Base-by-base conservation (phyloP, 2,888 invertebrate genomes). In the Eupithecia abbreviata region DNA sequence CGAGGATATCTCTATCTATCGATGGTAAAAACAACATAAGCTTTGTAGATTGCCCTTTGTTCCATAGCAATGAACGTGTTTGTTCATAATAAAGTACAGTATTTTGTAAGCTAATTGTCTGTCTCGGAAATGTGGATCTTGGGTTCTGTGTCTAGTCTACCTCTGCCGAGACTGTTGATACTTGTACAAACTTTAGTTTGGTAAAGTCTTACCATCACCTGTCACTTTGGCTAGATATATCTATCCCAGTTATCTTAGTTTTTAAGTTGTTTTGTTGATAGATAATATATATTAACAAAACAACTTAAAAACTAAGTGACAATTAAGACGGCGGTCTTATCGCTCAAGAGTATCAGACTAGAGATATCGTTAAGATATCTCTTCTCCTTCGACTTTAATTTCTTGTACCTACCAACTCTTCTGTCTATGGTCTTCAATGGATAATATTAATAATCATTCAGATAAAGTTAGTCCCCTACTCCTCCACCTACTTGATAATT, bases 11-110 rank as follows among this genome's bases (percentile, higher is more conserved):
- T 30, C 30, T 30, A 30, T 30, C 30, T 30, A 80, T 82, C 80
- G 78, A 72, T 79, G 76, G 76, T 81, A 80, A 67, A n/a, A 71
- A 15, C 2, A 15, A n/a, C 79, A 74, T 72, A 9, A 73, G 75
- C 67, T 76, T 77, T 82, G 79, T 80, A 81, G 86, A 89, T 86
- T 80, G 83, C 80, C 85, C 86, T 89, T 90, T 90, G 90, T 89
- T 84, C 71, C 67, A 42, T 77, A 80, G 90, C 90, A 90, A 90
- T 89, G 83, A 84, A 75, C 30, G 79, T 78, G 77, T 79, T 70
- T 78, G 77, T 79, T 70, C 70, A 62, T 45, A 43, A 72, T 62
- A 73, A 72, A 15, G 10, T 58, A 18, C 18, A 18, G n/a, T 18
- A 18, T 58, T 18, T n/a, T 18, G 18, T 58, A 9, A 58, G 18